phyloP scores from a whole-genome alignment of 2,113 vertebrate genomes.

The Barnardius zonarius region DNA sequence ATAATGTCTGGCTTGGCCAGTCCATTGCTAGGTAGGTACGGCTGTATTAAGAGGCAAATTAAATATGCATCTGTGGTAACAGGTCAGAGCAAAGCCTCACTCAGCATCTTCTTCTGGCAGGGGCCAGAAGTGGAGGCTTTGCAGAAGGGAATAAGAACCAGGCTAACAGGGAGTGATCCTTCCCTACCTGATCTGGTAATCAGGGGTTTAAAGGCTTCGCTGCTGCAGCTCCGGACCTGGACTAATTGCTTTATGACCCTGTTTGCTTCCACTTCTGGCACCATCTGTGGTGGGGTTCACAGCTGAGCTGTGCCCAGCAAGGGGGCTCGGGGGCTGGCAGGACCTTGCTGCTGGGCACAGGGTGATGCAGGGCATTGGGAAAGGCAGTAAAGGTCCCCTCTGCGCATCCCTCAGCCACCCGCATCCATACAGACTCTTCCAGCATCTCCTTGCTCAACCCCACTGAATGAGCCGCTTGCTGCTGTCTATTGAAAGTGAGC shows the following conservation, averaged over 20 bases:
- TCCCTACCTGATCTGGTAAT: neutral
- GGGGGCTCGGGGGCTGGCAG: neutral
- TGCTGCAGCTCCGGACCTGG: neutral
- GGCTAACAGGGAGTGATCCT: neutral
- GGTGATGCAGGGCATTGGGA: neutral
- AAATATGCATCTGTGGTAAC: neutral
- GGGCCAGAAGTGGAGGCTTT: neutral
- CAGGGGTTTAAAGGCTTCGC: neutral
- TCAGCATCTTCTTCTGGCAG: neutral
- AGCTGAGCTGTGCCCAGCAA: neutral
- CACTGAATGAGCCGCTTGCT: neutral
- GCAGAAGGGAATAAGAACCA: neutral
- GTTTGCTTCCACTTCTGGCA: neutral
- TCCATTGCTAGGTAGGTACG: neutral
- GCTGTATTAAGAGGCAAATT: neutral
- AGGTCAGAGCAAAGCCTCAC: neutral
- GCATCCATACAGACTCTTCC: rapidly evolving
- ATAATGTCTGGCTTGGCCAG: neutral
- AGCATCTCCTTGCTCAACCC: neutral
- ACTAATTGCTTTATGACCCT: neutral
- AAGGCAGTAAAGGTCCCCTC: neutral
- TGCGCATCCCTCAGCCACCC: neutral
- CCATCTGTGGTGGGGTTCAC: neutral
- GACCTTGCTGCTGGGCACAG: neutral
- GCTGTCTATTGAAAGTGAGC: neutral